Evolutionary conservation across 2,888 invertebrate genomes (phyloP), one percentile per base, ranked within the genome.

Genomic region (Agrotis exclamationis): DNA sequence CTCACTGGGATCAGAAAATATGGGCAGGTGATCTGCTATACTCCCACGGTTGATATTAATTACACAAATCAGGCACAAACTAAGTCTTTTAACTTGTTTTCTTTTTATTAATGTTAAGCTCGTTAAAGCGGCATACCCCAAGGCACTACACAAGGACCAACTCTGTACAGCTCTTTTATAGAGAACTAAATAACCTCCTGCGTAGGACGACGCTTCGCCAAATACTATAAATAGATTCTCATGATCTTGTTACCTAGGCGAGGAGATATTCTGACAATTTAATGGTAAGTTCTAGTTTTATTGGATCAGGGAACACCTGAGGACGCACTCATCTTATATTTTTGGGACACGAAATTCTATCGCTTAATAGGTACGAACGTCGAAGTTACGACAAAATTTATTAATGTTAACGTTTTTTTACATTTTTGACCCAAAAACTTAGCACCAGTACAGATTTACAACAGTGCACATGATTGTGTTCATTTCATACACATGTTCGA

Each of bases 401-500:
- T 33, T 58, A 5, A 24, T 39, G 9, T 13, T 28, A 11, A 33
- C n/a, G 33, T 53, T 54, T 20, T 45, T 1, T 39, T 48, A 13
- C 0, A 18, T 45, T 44, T 58, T n/a, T 58, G 16, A 24, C 14
- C 13, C 3, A 44, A 62, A 58, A 20, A 66, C 39, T 39, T 2
- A 66, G 24, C 48, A 58, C 44, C 20, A 20, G 48, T 74, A n/a
- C 50, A 76, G 24, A 51, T 67, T 50, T 45, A 60, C 24, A 63
- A 80, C 56, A 76, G 59, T 47, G 51, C 48, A 33, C 62, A 28
- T 28, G n/a, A n/a, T 28, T 53, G 58, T 76, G 59, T 78, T 59
- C 54, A 66, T 81, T 63, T 63, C 14, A n/a, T 70, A 24, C 47
- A 47, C 58, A 80, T 45, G 58, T 81, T 71, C n/a, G 14, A 63